Base-by-base conservation (phyloP, 2,797 vertebrate species). In the Acanthurus tractus region DNA sequence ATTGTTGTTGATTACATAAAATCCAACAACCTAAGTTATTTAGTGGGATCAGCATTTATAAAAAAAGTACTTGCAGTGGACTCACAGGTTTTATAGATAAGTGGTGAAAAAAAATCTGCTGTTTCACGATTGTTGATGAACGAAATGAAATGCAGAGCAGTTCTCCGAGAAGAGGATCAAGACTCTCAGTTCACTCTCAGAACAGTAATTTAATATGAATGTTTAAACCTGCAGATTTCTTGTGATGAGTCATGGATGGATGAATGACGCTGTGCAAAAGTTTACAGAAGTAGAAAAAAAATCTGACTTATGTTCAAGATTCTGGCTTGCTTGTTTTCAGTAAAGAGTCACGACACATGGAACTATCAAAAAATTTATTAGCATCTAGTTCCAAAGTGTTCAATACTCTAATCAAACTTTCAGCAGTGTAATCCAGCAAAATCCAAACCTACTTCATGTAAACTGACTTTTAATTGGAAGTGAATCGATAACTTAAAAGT, bases 281-380 rank as follows among this genome's bases (percentile, higher is more conserved):
- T 46, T 22, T 8, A 1, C 23, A n/a, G 4, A 4, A 18, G 48
- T 14, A 29, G 38, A 10, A 25, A 25, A 34, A 34, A 34, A 40
- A 40, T 40, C 3, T 53, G 53, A 23, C 34, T 49, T 2, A 15
- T 20, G 8, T n/a, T 63, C 22, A n/a, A 23, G 36, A 14, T 52
- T 58, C 38, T 36, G 8, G n/a, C 54, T 49, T 29, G 5, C 29
- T 8, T 14, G 29, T 6, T 17, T 59, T 68, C 1, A 73, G 54
- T 45, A 4, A 59, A 36, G 20, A 78, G 61, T 66, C 25, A 4
- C 8, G 25, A 53, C 66, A 50, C 44, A 36, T 34, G 14, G 23
- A 34, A 49, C 46, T 15, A 15, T 70, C 23, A 65, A 69, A 54
- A 2, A 8, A 34, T 76, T 68, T 70, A 83, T 75, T 83, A 34